These are phyloP conservation scores for Vanacampus margaritifer DNA, from an alignment of 2,113 vertebrate genomes.

Conservation along the genomic window DNA sequence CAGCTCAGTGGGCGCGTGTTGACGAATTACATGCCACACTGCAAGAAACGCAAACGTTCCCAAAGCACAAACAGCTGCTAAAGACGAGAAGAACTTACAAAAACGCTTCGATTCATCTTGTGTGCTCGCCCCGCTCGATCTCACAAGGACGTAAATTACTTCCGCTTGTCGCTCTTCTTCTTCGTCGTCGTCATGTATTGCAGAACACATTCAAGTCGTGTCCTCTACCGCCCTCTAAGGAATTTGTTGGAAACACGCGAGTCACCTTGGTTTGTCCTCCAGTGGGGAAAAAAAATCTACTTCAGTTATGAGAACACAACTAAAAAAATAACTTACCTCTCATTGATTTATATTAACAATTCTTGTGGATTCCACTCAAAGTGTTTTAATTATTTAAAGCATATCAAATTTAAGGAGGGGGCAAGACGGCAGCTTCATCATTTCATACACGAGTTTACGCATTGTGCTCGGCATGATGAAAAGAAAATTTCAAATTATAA, in stretches of 20 bases:
- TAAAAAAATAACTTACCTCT: no score
- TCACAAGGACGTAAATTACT: conserved; percentile 53
- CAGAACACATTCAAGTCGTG: background rate
- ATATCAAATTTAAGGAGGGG: no score
- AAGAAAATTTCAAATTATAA: no score
- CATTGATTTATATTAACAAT: background rate
- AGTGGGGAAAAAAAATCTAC: background rate
- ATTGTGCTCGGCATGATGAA: no score
- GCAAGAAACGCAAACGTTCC: accelerated
- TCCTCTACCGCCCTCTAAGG: background rate
- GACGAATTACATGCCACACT: accelerated
- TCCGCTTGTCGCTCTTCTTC: background rate
- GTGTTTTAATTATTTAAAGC: no score
- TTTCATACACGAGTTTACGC: no score
- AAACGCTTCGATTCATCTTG: conserved; percentile 51
- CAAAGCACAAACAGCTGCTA: accelerated
- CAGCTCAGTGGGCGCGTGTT: background rate
- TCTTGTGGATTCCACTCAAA: background rate
- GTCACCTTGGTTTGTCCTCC: background rate
- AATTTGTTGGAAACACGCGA: background rate
- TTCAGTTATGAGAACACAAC: background rate
- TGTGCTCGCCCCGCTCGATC: background rate
- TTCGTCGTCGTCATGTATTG: no score
- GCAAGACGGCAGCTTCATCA: no score
- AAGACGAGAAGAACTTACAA: conserved; percentile 24